These are phyloP conservation scores for Bombus fervidus DNA, from an alignment of 1,140 invertebrate genomes.

Conservation along the genomic window DNA sequence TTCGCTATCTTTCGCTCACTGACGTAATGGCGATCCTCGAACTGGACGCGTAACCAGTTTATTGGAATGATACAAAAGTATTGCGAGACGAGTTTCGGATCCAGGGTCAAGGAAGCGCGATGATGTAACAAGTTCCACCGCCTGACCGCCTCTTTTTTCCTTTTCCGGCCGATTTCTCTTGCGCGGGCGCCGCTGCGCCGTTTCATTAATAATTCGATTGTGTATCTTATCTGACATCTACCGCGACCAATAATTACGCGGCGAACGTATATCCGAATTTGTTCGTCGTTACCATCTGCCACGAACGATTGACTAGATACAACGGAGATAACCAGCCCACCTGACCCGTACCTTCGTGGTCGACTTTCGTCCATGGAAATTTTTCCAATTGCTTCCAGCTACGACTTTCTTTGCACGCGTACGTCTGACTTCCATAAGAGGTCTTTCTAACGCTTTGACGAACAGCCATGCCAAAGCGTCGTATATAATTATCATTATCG, in stretches of 20 bases:
- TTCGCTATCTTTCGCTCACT: not conserved
- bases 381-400: no score
- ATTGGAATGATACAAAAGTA: not conserved
- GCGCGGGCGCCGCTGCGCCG: not conserved
- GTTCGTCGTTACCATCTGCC: constrained; percentile 10
- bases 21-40: not conserved
- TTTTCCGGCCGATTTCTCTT: not conserved
- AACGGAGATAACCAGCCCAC: not conserved
- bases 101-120: constrained; percentile 21
- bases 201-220: not conserved
- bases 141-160: not conserved
- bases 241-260: not conserved
- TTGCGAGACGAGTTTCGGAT: not conserved
- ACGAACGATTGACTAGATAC: not conserved
- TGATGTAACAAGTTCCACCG: constrained; percentile 6
- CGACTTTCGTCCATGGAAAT: not conserved
- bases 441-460: not conserved
- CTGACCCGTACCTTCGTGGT: not conserved
- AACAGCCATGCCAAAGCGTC: not conserved
- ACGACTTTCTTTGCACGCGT: not conserved
- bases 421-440: no score
- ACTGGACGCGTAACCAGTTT: not conserved
- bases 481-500: no score
- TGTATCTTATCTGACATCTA: not conserved
- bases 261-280: constrained; percentile 12